These are phyloP conservation scores for Enteromius mattozi DNA, from an alignment of 2,797 vertebrate genomes.

Conservation along the genomic window DNA sequence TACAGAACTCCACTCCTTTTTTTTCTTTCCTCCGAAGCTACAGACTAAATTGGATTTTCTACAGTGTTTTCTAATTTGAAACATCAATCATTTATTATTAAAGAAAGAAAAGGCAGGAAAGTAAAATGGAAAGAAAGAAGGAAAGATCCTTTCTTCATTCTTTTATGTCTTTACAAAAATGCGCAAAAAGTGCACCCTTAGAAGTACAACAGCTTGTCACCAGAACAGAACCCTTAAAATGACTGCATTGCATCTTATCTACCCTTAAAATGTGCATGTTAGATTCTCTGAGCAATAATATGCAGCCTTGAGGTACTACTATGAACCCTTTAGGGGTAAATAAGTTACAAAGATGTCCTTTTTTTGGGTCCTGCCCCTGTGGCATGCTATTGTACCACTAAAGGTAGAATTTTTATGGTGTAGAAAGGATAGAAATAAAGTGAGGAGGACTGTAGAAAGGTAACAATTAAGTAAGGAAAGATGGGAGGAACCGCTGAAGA, in stretches of 20 bases:
- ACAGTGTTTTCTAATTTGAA: constrained; percentile 90
- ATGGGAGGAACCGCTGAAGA: constrained; percentile 62
- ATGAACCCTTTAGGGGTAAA: neutral
- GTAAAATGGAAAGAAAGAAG: constrained; percentile 58
- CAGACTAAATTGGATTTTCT: constrained; percentile 94
- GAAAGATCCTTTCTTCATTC: neutral
- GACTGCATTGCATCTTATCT: neutral
- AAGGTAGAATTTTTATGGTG: neutral
- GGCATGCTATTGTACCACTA: neutral
- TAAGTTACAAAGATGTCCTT: neutral
- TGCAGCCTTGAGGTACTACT: neutral
- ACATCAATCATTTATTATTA: constrained; percentile 98
- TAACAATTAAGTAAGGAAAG: constrained; percentile 62
- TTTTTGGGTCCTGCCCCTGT: neutral
- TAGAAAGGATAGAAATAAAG: neutral
- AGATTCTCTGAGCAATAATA: no score
- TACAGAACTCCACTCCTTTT: constrained; percentile 69
- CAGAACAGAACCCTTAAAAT: neutral
- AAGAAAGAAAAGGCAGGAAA: constrained; percentile 74
- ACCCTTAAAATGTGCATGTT: neutral
- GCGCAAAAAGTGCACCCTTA: neutral
- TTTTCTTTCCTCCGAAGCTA: constrained; percentile 88
- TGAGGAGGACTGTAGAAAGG: neutral
- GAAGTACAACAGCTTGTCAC: neutral
- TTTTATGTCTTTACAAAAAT: neutral